phyloP scores from a whole-genome alignment of 2,797 vertebrate species.

The Kryptopterus vitreolus region DNA sequence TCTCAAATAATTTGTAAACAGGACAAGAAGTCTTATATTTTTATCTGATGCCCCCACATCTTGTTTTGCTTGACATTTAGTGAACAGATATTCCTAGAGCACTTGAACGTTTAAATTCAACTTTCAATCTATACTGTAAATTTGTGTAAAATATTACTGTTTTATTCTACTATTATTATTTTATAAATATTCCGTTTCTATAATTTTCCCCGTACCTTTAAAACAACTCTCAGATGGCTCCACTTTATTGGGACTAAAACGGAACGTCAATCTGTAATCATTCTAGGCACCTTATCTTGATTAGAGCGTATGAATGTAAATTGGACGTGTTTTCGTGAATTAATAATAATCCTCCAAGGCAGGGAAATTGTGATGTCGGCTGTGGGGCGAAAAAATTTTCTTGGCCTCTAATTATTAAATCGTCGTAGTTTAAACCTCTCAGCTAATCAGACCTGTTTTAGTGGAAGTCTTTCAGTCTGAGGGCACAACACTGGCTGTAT shows the following conservation, averaged over 20 bases:
- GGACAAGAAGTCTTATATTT: conserved; percentile 35
- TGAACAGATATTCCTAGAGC: not conserved
- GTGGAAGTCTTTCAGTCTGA: not conserved
- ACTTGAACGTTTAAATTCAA: not conserved
- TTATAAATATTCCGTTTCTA: too few relatives aligned
- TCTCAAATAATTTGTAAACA: conserved; percentile 25
- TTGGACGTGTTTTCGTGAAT: conserved; percentile 5
- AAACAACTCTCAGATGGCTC: not conserved
- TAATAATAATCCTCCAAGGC: conserved; percentile 3
- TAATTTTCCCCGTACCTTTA: not conserved
- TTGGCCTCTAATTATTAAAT: conserved; percentile 8
- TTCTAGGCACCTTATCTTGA: conserved; percentile 3
- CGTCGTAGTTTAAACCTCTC: conserved; percentile 1
- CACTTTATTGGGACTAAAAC: not conserved
- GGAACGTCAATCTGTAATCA: not conserved
- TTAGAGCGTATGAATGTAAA: not conserved
- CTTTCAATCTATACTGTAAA: too few relatives aligned
- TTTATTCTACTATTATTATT: too few relatives aligned
- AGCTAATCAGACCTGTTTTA: conserved; percentile 12
- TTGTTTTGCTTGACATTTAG: conserved; percentile 20
- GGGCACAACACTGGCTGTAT: too few relatives aligned
- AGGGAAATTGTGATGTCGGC: conserved; percentile 14
- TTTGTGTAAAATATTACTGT: too few relatives aligned
- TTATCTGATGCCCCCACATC: conserved; percentile 32
- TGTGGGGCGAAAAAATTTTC: not conserved